These are phyloP conservation scores for Onychomys arenicola DNA, from an alignment of 2,797 vertebrate species.

Conservation along the genomic window DNA sequence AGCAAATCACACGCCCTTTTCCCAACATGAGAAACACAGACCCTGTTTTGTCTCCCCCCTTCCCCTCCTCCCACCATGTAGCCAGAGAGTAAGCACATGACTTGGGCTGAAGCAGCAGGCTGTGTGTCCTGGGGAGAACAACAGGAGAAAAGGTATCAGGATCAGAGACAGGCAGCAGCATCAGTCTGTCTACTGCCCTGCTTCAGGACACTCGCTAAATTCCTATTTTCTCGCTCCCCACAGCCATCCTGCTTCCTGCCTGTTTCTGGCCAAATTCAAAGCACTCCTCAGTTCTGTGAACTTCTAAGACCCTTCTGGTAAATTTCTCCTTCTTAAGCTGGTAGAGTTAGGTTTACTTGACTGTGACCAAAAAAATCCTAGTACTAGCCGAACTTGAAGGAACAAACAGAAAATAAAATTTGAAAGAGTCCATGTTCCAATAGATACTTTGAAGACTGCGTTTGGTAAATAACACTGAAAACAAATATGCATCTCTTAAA, in stretches of 20 bases:
- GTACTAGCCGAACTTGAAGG: not conserved
- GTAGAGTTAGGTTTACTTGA: not conserved
- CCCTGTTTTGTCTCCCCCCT: not conserved
- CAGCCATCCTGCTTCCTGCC: not conserved
- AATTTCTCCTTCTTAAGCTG: not conserved
- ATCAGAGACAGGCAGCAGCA: not conserved
- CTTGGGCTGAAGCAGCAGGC: not conserved
- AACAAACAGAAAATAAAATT: slow-evolving; percentile 38
- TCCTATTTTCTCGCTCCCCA: not conserved
- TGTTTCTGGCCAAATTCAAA: not conserved
- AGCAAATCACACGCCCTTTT: slow-evolving; percentile 10
- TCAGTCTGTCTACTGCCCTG: not conserved
- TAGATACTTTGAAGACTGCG: not conserved
- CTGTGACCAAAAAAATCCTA: not conserved
- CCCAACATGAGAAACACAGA: not conserved
- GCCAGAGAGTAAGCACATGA: not conserved
- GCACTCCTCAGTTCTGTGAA: not conserved
- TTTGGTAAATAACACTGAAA: slow-evolving; percentile 35
- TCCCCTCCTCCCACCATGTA: no score
- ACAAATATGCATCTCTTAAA: slow-evolving; percentile 53
- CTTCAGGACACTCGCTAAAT: not conserved
- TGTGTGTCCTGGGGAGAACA: not conserved
- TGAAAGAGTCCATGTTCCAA: not conserved
- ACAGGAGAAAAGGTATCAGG: not conserved
- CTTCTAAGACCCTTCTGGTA: slow-evolving; percentile 1